Evolutionary conservation across 2,113 vertebrate species (phyloP).

Genomic region (Perca flavescens): DNA sequence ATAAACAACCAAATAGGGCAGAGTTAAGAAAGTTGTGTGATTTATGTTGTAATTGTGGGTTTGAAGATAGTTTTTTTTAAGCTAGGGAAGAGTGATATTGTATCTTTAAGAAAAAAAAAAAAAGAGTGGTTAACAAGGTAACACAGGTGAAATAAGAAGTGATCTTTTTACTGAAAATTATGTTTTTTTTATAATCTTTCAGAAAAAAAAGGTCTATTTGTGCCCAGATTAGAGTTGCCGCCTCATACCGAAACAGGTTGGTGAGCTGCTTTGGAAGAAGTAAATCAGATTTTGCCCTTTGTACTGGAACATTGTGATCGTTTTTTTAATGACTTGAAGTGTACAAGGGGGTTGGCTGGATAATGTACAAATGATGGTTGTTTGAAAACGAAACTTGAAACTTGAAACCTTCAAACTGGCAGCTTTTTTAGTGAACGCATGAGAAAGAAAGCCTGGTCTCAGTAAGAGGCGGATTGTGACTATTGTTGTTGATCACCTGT

Average conservation of each 20-base stretch:
- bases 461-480: neutral
- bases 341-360: too few species aligned
- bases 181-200: neutral
- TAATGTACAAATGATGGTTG: too few species aligned
- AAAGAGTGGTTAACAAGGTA: neutral
- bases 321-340: too few species aligned
- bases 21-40: neutral
- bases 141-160: neutral
- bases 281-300: too few species aligned
- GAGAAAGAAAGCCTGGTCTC: neutral
- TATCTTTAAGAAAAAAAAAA: neutral
- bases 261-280: neutral
- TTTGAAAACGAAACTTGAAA: neutral
- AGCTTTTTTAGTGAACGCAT: neutral
- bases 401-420: neutral
- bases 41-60: neutral
- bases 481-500: neutral
- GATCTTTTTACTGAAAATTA: neutral
- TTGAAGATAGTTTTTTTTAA: neutral
- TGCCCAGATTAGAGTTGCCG: neutral
- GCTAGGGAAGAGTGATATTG: neutral
- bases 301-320: too few species aligned
- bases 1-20: neutral
- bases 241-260: neutral
- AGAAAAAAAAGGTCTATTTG: neutral